Base-by-base conservation (phyloP, 2,797 vertebrate species). In the Brachyalestes nurse region DNA sequence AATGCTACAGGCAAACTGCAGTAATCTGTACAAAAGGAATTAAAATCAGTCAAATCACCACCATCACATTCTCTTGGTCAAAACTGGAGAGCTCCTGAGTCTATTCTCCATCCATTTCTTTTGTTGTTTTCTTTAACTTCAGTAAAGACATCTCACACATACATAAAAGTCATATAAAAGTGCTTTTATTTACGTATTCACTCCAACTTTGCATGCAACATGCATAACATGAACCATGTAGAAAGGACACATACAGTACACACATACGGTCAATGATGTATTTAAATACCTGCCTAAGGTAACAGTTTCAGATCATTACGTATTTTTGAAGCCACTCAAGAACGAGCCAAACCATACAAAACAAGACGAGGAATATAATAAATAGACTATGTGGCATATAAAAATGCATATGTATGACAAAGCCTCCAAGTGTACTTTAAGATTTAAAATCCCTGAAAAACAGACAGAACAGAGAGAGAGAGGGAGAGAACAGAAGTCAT, bases 381-480 rank as follows among this genome's bases (percentile, higher is more conserved):
- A 87, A 87, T 85, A 87, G 51, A 73, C 71, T 53, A 77, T 82
- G 58, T 34, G 47, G 17, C 23, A 80, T 4, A 72, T 78, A 58
- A 16, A 66, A 66, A 51, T 51, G 12, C 13, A 51, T 51, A 13
- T 51, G 1, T 51, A 51, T 51, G 47, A 51, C 10, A 51, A 51
- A 51, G 47, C 42, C 42, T 45, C 13, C 47, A 51, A 51, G 47
- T 13, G 47, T 1, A 51, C 47, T 51, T 45, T 8, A 45, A 1
- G 47, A 51, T 51, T 51, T 13, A 51, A 51, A 51, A 51, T 51
- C 47, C 47, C 47, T 51, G 47, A 51, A 51, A 51, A 51, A 51
- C 9, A 51, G 13, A 51, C 13, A 47, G 7, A 47, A 34, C 34
- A 34, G 34, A 34, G 34, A 34, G 42, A 45, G 42, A 45, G 42